Evolutionary conservation across 2,113 vertebrate genomes (phyloP).

Genomic region (Myanophis thanlyinensis): DNA sequence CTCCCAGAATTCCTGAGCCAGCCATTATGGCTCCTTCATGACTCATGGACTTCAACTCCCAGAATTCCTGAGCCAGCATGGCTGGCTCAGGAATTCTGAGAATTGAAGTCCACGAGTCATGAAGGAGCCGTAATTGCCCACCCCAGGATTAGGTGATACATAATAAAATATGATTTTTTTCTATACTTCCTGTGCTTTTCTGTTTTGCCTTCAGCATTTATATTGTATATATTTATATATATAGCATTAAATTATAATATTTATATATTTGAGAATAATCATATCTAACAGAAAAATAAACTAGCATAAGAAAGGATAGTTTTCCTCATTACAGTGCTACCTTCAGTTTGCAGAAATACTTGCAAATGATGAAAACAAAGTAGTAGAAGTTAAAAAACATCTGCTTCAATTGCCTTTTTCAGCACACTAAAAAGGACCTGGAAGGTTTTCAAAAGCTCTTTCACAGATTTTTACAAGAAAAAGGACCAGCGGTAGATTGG

Average conservation of each 20-base stretch:
- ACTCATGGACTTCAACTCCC: no score
- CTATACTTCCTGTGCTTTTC: neutral
- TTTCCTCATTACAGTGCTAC: neutral
- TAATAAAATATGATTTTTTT: neutral
- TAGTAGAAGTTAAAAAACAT: neutral
- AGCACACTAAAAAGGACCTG: slow-evolving; percentile 92
- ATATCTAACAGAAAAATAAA: neutral
- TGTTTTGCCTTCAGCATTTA: neutral
- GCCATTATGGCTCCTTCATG: no score
- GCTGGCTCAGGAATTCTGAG: no score
- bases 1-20: no score
- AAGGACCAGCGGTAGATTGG: slow-evolving; percentile 95
- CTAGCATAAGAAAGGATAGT: neutral
- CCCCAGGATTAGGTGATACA: no score
- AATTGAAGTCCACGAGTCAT: no score
- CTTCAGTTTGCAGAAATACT: neutral
- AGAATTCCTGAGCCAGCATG: no score
- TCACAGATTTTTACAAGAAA: slow-evolving; percentile 95
- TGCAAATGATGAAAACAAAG: neutral
- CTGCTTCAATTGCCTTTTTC: slow-evolving; percentile 43
- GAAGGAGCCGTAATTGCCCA: no score
- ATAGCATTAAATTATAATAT: no score
- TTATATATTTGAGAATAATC: neutral
- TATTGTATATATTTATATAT: no score
- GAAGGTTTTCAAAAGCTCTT: slow-evolving; percentile 96